These are phyloP conservation scores for Actinopyga echinites DNA, from an alignment of 53 echinoderm and acorn worm species.

Conservation along the genomic window DNA sequence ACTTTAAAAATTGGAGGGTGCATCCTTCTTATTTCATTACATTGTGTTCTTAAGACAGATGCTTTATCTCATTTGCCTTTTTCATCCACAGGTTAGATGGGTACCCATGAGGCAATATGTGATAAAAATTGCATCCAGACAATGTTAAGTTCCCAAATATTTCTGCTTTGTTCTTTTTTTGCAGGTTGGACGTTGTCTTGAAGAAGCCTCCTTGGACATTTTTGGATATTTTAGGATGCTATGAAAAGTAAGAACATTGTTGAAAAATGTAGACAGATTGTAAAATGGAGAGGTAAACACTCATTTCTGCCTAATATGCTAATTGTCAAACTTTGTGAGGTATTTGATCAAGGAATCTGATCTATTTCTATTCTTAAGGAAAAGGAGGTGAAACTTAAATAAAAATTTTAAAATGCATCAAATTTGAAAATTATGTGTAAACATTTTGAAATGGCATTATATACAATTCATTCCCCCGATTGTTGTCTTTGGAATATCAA, in stretches of 20 bases:
- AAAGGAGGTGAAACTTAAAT: too few relatives aligned
- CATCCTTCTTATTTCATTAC: background rate
- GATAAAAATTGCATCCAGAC: background rate
- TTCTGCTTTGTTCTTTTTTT: background rate
- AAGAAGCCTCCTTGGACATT: conserved; percentile 91
- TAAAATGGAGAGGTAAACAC: too few relatives aligned
- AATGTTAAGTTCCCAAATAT: background rate
- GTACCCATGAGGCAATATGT: background rate
- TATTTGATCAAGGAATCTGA: too few relatives aligned
- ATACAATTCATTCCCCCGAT: too few relatives aligned
- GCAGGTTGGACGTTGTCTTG: conserved; percentile 76
- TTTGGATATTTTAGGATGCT: conserved; percentile 69
- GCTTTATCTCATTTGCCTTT: background rate
- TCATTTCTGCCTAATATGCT: too few relatives aligned
- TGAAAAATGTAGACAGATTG: too few relatives aligned
- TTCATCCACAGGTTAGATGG: background rate
- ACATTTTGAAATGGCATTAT: too few relatives aligned
- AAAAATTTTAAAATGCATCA: too few relatives aligned
- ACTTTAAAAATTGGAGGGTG: background rate
- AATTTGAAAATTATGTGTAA: too few relatives aligned
- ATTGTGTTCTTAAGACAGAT: background rate
- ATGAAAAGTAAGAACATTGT: conserved; percentile 70
- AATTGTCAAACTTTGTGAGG: too few relatives aligned
- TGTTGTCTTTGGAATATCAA: too few relatives aligned
- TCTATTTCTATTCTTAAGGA: too few relatives aligned